Evolutionary conservation across 2,888 invertebrate genomes (phyloP).

Genomic region (Erannis defoliaria): DNA sequence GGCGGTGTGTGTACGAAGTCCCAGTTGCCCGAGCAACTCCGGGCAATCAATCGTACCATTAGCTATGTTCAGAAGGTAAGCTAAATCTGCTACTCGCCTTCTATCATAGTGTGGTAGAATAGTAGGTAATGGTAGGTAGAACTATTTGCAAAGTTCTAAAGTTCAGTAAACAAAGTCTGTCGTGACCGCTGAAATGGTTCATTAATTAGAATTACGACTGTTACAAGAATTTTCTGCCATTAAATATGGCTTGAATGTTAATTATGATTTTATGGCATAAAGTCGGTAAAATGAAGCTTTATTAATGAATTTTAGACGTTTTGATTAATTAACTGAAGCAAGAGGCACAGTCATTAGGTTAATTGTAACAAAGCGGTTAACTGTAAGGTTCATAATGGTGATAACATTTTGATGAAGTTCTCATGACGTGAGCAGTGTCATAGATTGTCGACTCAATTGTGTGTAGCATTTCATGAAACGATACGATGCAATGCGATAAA

Average conservation of each 20-base stretch:
- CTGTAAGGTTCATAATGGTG: background rate
- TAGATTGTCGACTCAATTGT: too few species aligned
- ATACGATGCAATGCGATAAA: background rate
- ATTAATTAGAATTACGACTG: constrained; percentile 36
- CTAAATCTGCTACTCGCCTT: background rate
- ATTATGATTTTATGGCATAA: constrained; percentile 20
- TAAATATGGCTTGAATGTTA: constrained; percentile 23
- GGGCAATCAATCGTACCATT: too few species aligned
- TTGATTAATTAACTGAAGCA: constrained; percentile 12
- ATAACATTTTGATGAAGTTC: background rate
- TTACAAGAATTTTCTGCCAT: constrained; percentile 23
- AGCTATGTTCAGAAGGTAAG: too few species aligned
- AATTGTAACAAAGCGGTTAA: constrained; percentile 1
- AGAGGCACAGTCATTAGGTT: constrained; percentile 4
- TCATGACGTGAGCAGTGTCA: too few species aligned
- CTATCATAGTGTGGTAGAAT: background rate
- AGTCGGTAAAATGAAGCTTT: constrained; percentile 16
- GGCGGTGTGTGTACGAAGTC: too few species aligned
- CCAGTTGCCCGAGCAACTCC: too few species aligned
- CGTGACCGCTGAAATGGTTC: constrained; percentile 29
- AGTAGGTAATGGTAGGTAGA: background rate
- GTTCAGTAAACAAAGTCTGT: constrained; percentile 30
- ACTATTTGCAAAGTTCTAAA: constrained; percentile 13
- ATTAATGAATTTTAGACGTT: constrained; percentile 6
- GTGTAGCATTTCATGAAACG: too few species aligned